Conservation (phyloP, 2,888 invertebrate species). For the Blastobasis lacticolella region DNA sequence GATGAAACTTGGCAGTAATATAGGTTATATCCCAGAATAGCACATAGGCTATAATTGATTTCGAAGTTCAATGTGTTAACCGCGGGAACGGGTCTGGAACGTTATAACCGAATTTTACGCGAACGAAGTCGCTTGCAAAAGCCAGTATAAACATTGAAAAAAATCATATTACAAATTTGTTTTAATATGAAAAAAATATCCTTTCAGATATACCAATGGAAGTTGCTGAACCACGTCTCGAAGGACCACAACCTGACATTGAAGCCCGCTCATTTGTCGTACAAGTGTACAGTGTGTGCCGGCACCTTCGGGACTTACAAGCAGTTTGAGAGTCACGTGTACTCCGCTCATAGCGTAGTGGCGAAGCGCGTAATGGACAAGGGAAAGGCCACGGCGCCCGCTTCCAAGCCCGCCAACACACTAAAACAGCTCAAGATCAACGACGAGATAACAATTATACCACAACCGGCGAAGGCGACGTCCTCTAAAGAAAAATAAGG, state of each 20-base stretch:
- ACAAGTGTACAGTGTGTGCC: conserved; percentile 96
- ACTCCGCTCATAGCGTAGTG: conserved; percentile 93
- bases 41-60: too few relatives aligned
- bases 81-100: too few relatives aligned
- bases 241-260: conserved; percentile 93
- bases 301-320: conserved; percentile 97
- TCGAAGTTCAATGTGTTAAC: too few relatives aligned
- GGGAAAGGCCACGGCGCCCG: conserved; percentile 36
- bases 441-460: conserved; percentile 92
- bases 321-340: conserved; percentile 95
- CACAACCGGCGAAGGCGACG: conserved; percentile 78
- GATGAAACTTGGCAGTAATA: too few relatives aligned
- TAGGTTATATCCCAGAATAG: too few relatives aligned
- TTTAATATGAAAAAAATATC: too few relatives aligned
- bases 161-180: too few relatives aligned
- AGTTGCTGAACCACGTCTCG: conserved; percentile 92
- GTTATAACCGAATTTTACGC: too few relatives aligned
- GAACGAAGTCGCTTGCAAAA: too few relatives aligned
- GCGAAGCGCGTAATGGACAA: conserved; percentile 79
- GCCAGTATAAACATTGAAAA: too few relatives aligned
- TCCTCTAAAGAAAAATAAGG: conserved; percentile 43
- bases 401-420: conserved; percentile 29
- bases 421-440: conserved; percentile 88
- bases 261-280: conserved; percentile 93
- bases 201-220: conserved; percentile 92